Conservation (phyloP, 2,797 vertebrate genomes). For the Sitta carolinensis region DNA sequence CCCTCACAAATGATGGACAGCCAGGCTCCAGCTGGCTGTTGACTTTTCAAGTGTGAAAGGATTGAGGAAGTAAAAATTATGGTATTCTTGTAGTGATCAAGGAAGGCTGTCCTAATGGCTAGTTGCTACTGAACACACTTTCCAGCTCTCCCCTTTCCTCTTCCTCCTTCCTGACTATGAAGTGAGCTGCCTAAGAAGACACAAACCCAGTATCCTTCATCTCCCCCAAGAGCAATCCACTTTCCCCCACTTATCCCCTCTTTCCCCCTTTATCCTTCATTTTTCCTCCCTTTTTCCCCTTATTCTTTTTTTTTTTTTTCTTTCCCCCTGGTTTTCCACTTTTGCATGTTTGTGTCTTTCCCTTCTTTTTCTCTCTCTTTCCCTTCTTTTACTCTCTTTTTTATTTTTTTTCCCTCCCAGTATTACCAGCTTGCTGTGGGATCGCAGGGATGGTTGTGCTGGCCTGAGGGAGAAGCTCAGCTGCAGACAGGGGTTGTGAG, state of each 20-base stretch:
- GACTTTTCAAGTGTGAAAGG: neutral
- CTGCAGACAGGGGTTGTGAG: neutral
- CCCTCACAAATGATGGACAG: accelerated
- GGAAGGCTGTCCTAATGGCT: neutral
- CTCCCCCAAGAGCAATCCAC: neutral
- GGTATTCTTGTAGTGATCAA: neutral
- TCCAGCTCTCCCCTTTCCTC: neutral
- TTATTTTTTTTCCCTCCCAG: no score
- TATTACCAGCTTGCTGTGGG: neutral
- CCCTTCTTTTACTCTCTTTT: neutral
- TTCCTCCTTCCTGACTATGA: neutral
- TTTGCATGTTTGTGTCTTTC: neutral
- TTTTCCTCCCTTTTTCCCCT: no score
- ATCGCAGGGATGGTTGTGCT: neutral
- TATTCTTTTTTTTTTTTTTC: no score
- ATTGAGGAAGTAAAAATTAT: neutral
- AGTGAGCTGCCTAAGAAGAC: neutral
- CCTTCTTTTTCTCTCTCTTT: neutral
- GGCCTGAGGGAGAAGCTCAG: neutral
- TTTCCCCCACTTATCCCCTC: no score
- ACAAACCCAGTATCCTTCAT: neutral
- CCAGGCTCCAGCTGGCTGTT: neutral
- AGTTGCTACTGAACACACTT: neutral
- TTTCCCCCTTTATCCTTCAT: no score
- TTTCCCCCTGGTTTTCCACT: neutral